These are phyloP conservation scores for Melanotaenia parkinsoni DNA, from an alignment of 2,797 vertebrate species.

Conservation along the genomic window DNA sequence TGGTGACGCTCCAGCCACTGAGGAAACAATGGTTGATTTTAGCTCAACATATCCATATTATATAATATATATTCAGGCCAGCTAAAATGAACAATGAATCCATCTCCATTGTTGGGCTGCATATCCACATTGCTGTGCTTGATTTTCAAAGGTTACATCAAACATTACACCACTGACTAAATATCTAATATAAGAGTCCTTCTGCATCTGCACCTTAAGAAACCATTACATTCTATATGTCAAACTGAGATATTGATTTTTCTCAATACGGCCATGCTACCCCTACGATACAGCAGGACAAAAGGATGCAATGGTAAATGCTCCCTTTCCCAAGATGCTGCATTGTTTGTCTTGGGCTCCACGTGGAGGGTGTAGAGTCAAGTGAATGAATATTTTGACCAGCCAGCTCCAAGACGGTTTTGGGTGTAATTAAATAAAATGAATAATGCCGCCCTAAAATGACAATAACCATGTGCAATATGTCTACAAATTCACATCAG, in stretches of 20 bases:
- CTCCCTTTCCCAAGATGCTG: neutral
- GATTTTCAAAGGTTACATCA: neutral
- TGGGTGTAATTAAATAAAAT: too few relatives aligned
- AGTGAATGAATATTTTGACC: neutral
- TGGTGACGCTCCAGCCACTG: neutral
- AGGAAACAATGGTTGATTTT: neutral
- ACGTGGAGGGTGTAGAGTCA: constrained; percentile 9
- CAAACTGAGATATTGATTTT: neutral
- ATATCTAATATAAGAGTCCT: neutral
- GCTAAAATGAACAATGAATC: neutral
- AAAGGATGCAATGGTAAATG: neutral
- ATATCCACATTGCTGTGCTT: neutral
- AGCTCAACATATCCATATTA: neutral
- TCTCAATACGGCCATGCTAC: neutral
- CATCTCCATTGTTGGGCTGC: neutral
- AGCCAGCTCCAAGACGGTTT: neutral
- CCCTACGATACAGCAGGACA: neutral
- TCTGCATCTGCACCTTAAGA: neutral
- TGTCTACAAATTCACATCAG: constrained; percentile 11
- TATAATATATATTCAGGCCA: too few relatives aligned
- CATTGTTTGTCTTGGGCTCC: neutral
- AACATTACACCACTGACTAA: neutral
- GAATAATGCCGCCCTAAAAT: neutral
- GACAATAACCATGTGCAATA: constrained; percentile 4
- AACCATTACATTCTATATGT: neutral